phyloP scores from a whole-genome alignment of 2,113 vertebrate genomes.

The Eonycteris spelaea region DNA sequence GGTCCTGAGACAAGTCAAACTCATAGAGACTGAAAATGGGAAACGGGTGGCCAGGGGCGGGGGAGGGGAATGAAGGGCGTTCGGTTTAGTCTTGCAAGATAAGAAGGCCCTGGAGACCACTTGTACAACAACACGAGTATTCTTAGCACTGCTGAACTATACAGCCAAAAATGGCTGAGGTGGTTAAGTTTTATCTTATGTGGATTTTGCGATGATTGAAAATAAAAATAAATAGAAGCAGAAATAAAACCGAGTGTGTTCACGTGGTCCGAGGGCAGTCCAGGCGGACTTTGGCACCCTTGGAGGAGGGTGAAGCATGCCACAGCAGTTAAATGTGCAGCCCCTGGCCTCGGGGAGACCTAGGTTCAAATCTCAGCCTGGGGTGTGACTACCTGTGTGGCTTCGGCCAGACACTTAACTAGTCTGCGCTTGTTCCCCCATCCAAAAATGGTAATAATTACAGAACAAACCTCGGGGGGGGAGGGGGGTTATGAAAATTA shows the following conservation, averaged over 20 bases:
- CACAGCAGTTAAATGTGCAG: background rate
- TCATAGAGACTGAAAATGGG: background rate
- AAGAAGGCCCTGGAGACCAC: background rate
- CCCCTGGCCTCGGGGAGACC: background rate
- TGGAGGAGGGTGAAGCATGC: background rate
- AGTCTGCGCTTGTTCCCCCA: background rate
- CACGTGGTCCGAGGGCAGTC: background rate
- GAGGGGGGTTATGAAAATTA: constrained; percentile 12
- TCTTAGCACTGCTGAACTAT: background rate
- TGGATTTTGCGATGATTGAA: background rate
- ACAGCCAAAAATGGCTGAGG: background rate
- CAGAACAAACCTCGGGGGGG: background rate
- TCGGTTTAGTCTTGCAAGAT: background rate
- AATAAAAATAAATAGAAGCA: background rate
- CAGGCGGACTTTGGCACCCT: background rate
- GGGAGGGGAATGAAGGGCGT: fast-evolving
- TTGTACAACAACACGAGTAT: fast-evolving
- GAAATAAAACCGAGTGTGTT: background rate
- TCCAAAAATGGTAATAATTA: background rate
- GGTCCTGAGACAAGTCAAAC: no score
- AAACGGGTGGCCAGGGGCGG: fast-evolving
- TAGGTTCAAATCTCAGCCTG: background rate
- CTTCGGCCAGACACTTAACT: background rate
- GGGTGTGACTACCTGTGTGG: no score
- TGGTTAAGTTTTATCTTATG: background rate